Percentiles rank a stretch among this genome's conserved stretches.
Conservation (phyloP, 2,888 invertebrate species). For the Eupeodes latifasciatus region DNA sequence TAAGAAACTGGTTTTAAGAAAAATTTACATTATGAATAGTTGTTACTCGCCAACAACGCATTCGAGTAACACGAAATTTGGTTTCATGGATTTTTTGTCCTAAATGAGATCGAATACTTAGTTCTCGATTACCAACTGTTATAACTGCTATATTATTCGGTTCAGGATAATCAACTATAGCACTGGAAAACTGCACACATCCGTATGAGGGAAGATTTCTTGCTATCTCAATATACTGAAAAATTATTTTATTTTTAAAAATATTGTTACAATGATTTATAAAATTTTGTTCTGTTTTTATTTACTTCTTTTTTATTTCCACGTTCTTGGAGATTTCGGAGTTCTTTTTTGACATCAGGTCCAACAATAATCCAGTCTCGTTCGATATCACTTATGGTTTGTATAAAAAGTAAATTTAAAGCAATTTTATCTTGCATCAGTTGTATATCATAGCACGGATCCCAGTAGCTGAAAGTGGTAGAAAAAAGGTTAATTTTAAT, state of each 20-base stretch:
- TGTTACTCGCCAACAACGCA: conserved; percentile 98
- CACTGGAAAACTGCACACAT: conserved; percentile 91
- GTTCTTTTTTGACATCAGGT: conserved; percentile 88
- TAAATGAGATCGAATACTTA: conserved; percentile 88
- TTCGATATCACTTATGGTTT: conserved; percentile 94
- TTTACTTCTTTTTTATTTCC: conserved; percentile 92
- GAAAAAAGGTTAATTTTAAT: neutral
- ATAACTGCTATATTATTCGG: conserved; percentile 88
- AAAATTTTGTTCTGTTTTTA: neutral
- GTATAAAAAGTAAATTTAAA: conserved; percentile 93
- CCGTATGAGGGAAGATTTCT: conserved; percentile 95
- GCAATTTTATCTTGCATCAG: conserved; percentile 92
- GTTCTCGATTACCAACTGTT: conserved; percentile 93
- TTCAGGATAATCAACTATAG: conserved; percentile 91
- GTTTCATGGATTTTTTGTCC: conserved; percentile 90
- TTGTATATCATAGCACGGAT: conserved; percentile 92
- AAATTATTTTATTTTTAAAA: conserved; percentile 73
- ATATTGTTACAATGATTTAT: too few relatives aligned
- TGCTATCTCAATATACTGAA: conserved; percentile 93
- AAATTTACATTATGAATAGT: conserved; percentile 89
- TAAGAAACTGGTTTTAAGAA: neutral
- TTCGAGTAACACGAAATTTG: conserved; percentile 96
- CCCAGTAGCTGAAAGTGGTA: conserved; percentile 91
- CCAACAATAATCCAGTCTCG: conserved; percentile 93
- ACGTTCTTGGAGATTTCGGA: conserved; percentile 89